These are phyloP conservation scores for Morpho helenor DNA, from an alignment of 2,888 invertebrate species.

Conservation along the genomic window DNA sequence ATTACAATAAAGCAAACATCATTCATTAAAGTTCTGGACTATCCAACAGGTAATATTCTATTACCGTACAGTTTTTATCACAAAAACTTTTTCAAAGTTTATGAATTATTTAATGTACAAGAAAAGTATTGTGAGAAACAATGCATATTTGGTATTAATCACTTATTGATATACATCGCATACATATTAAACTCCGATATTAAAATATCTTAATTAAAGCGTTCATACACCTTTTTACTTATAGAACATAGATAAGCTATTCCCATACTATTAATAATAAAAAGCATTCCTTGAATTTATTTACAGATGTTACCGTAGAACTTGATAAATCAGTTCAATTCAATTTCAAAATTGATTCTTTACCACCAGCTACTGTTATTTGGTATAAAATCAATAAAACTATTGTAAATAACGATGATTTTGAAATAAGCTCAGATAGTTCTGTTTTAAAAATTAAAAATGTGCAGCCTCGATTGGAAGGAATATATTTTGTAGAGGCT, in stretches of 20 bases:
- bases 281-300: conserved; percentile 12
- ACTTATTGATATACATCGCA: too few species aligned
- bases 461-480: conserved; percentile 35
- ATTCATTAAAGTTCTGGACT: conserved; percentile 28
- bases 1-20: conserved; percentile 28
- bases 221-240: too few species aligned
- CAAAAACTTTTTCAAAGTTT: too few species aligned
- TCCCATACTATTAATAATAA: not conserved
- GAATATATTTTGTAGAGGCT: conserved; percentile 37
- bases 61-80: not conserved
- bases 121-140: too few species aligned
- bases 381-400: conserved; percentile 36
- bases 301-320: conserved; percentile 33
- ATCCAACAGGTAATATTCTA: conserved; percentile 8
- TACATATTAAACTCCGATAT: too few species aligned
- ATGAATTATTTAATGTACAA: too few species aligned
- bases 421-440: conserved; percentile 32
- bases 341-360: conserved; percentile 38
- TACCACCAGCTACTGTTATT: conserved; percentile 35
- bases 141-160: too few species aligned
- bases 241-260: too few species aligned
- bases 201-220: too few species aligned
- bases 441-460: conserved; percentile 34
- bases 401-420: conserved; percentile 25
- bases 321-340: conserved; percentile 32